A percentile compares a stretch with the other conserved stretches of the same genome.
phyloP scores from a whole-genome alignment of 1,140 invertebrate genomes.

The Thaumatotibia leucotreta region DNA sequence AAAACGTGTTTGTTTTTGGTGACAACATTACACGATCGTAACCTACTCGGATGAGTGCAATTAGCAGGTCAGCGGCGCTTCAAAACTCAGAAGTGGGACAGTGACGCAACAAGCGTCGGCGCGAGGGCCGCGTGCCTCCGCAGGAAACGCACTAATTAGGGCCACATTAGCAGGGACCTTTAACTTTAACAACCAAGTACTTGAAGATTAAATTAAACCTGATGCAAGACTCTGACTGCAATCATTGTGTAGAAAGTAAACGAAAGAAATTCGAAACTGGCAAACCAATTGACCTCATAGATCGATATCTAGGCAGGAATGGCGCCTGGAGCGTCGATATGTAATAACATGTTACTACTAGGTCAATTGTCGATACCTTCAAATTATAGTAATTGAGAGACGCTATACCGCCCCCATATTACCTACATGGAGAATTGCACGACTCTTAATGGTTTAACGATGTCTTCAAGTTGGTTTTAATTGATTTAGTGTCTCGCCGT shows the following conservation, averaged over 20 bases:
- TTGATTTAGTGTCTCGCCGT: slow-evolving; percentile 1
- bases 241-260: slow-evolving; percentile 57
- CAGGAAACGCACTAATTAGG: slow-evolving; percentile 31
- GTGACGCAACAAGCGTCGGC: slow-evolving; percentile 40
- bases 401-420: slow-evolving; percentile 21
- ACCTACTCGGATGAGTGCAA: slow-evolving; percentile 48
- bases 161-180: slow-evolving; percentile 26
- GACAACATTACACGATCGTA: slow-evolving; percentile 49
- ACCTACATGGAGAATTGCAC: slow-evolving; percentile 16
- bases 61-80: slow-evolving; percentile 44
- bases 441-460: slow-evolving; percentile 19
- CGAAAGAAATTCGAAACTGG: slow-evolving; percentile 45
- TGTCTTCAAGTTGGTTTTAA: slow-evolving; percentile 1
- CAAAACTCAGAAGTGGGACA: slow-evolving; percentile 27
- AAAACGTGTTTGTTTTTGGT: slow-evolving; percentile 24
- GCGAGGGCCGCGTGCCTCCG: slow-evolving; percentile 14
- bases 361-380: slow-evolving; percentile 53
- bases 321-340: slow-evolving; percentile 32
- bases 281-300: slow-evolving; percentile 55
- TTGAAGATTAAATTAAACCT: neutral
- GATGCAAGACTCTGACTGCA: neutral
- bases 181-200: slow-evolving; percentile 37
- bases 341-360: slow-evolving; percentile 51
- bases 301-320: slow-evolving; percentile 35
- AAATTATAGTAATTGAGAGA: slow-evolving; percentile 45